Evolutionary conservation across 2,797 vertebrate genomes (phyloP), one percentile per base, ranked within the genome.

Genomic region (Neomorphus geoffroyi): DNA sequence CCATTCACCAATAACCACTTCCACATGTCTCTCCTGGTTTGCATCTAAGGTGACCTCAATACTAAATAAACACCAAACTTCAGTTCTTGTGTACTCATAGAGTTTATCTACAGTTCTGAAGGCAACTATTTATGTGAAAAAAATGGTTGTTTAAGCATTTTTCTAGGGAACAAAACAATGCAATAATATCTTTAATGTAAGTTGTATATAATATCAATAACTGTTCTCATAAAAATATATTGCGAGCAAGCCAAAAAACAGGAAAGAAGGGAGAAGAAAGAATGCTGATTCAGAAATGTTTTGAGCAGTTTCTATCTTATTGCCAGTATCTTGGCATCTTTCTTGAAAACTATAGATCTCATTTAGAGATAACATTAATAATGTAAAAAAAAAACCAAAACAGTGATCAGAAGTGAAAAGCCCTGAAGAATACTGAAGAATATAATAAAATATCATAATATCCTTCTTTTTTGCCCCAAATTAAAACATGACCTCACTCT

Each of bases 251-350:
- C 6, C 1, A 72, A 54, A 30, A 4, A 32, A 41, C n/a, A 11
- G 0, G 0, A 33, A 71, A 33, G 7, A 46, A 57, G 1, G 3
- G 37, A 56, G 33, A 5, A 71, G 24, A 45, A 71, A 35, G 4
- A 64, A 51, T 56, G 27, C 3, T 65, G 4, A 53, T 61, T 83
- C 32, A 8, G 5, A 2, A 17, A 1, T 62, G 1, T 37, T 83
- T 83, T 72, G 39, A 56, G 72, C 16, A 65, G 48, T 72, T 69
- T 73, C 6, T 5, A 3, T 35, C 12, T 45, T 43, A 30, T 6
- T 70, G 19, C 1, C 7, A 53, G 48, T 73, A 39, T 53, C 89
- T 48, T 53, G 16, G 7, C 1, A 4, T 43, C 23, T 60, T 80
- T 86, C 10, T 18, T 32, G 3, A 73, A 57, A 13, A 32, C 14